These are phyloP conservation scores for Molorchus minor DNA, from an alignment of 2,888 invertebrate genomes.

Conservation along the genomic window DNA sequence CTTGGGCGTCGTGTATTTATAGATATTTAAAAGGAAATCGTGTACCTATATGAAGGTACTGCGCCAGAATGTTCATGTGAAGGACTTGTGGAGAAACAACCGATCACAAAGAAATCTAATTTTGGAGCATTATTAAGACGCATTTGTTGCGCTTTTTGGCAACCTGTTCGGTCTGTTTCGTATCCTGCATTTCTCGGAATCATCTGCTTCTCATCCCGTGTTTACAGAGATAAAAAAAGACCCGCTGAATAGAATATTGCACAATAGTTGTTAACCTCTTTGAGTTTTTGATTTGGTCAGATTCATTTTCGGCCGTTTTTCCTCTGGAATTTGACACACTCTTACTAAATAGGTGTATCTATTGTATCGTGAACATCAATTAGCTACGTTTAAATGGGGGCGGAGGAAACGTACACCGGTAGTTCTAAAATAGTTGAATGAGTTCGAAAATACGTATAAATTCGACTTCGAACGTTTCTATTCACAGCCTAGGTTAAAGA, in stretches of 20 bases:
- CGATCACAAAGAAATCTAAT: conserved; percentile 29
- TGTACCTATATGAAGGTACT: conserved; percentile 8
- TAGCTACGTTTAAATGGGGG: too few relatives aligned
- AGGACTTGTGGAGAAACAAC: conserved; percentile 23
- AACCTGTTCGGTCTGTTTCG: conserved; percentile 21
- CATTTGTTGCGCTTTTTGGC: conserved; percentile 31
- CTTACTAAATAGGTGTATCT: too few relatives aligned
- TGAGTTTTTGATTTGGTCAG: too few relatives aligned
- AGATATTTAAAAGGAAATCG: conserved; percentile 21
- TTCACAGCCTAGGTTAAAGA: too few relatives aligned
- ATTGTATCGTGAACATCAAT: too few relatives aligned
- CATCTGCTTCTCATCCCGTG: not conserved
- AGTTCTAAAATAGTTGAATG: too few relatives aligned
- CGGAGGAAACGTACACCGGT: too few relatives aligned
- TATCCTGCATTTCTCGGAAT: conserved; percentile 21
- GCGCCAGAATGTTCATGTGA: conserved; percentile 21
- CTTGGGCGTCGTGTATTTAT: conserved; percentile 23
- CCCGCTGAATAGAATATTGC: not conserved
- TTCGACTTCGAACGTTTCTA: too few relatives aligned
- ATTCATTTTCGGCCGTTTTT: too few relatives aligned
- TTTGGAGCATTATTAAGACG: conserved; percentile 24
- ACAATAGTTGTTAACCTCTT: not conserved
- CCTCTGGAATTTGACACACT: too few relatives aligned
- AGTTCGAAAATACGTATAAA: too few relatives aligned
- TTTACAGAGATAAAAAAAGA: not conserved